Evolutionary conservation across 2,888 invertebrate genomes (phyloP).

Genomic region (Parnassius smintheus): DNA sequence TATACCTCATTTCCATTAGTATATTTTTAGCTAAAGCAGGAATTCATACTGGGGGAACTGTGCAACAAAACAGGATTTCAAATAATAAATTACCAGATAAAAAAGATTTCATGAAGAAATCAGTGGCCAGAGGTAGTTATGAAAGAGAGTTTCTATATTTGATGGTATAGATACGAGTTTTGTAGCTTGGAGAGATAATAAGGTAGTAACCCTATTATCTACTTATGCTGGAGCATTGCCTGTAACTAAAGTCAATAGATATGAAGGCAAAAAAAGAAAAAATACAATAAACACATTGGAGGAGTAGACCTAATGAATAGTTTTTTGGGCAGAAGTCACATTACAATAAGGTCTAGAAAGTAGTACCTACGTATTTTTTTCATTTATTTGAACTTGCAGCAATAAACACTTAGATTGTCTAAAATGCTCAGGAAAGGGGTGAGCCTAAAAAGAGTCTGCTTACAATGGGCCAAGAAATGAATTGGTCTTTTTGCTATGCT

Average conservation of each 20-base stretch:
- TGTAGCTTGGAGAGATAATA: slow-evolving; percentile 49
- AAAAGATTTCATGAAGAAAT: slow-evolving; percentile 45
- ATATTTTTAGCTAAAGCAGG: slow-evolving; percentile 19
- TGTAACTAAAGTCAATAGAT: slow-evolving; percentile 40
- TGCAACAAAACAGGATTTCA: slow-evolving; percentile 28
- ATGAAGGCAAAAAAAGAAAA: slow-evolving; percentile 40
- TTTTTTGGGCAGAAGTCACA: slow-evolving; percentile 43
- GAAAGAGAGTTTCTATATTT: slow-evolving; percentile 43
- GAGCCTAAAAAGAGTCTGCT: slow-evolving; percentile 45
- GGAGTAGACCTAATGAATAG: slow-evolving; percentile 50
- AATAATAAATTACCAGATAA: slow-evolving; percentile 44
- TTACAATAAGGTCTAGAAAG: slow-evolving; percentile 45
- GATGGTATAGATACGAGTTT: slow-evolving; percentile 40
- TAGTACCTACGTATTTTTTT: slow-evolving; percentile 50
- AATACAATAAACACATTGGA: slow-evolving; percentile 52
- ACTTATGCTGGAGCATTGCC: slow-evolving; percentile 42
- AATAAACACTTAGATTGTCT: slow-evolving; percentile 44
- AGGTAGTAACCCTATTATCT: slow-evolving; percentile 44
- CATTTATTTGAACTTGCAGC: slow-evolving; percentile 43
- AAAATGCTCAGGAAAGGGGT: slow-evolving; percentile 42
- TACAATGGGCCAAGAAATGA: slow-evolving; percentile 45
- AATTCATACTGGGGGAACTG: slow-evolving; percentile 15
- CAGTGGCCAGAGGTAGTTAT: slow-evolving; percentile 46
- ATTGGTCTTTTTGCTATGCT: slow-evolving; percentile 50
- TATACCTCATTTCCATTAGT: slow-evolving; percentile 35